phyloP scores from a whole-genome alignment of 2,797 vertebrate species.

The Tiaroga cobitis region DNA sequence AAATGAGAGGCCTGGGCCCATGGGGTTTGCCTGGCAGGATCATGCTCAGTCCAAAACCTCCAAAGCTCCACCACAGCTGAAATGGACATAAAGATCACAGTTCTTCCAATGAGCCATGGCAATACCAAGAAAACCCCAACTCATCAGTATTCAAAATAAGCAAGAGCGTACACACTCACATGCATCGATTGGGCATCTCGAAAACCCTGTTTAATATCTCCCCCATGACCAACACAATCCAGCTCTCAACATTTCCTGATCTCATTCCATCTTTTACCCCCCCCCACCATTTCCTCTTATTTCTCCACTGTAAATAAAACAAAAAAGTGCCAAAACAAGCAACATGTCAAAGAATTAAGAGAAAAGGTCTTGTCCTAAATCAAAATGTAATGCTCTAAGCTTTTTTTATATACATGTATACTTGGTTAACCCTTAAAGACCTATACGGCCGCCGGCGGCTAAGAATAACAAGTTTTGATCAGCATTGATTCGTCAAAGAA shows the following conservation, averaged over 20 bases:
- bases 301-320: neutral
- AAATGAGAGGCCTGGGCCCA: slow-evolving; percentile 38
- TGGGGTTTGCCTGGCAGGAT: slow-evolving; percentile 38
- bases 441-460: too few species aligned
- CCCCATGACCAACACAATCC: neutral
- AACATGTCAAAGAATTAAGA: neutral
- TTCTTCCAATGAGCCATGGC: slow-evolving; percentile 44
- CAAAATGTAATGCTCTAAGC: neutral
- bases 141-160: slow-evolving; percentile 19
- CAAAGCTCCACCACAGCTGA: slow-evolving; percentile 40
- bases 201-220: slow-evolving; percentile 7
- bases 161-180: slow-evolving; percentile 9
- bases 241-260: neutral
- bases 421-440: too few species aligned
- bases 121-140: slow-evolving; percentile 39
- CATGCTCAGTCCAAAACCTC: slow-evolving; percentile 45
- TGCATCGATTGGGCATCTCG: too few species aligned
- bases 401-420: neutral
- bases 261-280: neutral
- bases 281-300: neutral
- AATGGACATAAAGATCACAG: slow-evolving; percentile 12
- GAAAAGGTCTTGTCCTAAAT: neutral
- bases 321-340: neutral
- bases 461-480: too few species aligned
- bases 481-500: too few species aligned